Conservation (phyloP, 2,113 vertebrate genomes). For the Trogon surrucura region DNA sequence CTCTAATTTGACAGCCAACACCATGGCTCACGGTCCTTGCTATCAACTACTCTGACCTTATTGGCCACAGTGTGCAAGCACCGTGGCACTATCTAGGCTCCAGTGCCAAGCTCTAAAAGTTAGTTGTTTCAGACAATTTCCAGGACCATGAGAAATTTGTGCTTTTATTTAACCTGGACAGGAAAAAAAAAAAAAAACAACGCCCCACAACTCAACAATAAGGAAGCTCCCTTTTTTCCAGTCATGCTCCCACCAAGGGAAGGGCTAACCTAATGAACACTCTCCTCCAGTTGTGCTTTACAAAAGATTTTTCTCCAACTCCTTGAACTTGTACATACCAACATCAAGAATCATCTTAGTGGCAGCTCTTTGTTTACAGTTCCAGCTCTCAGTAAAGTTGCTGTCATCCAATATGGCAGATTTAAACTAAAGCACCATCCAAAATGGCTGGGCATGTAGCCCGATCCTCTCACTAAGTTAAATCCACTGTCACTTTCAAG, state of each 20-base stretch:
- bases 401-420: background rate
- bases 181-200: background rate
- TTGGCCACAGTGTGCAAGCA: background rate
- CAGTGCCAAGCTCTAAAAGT: background rate
- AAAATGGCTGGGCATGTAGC: background rate
- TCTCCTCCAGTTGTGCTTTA: background rate
- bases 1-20: background rate
- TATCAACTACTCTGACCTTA: background rate
- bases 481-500: background rate
- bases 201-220: background rate
- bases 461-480: background rate
- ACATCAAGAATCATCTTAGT: background rate
- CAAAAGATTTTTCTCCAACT: background rate
- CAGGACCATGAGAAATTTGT: background rate
- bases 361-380: background rate
- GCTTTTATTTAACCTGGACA: background rate
- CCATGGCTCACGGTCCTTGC: background rate
- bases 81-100: background rate
- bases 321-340: background rate
- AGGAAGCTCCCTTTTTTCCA: background rate
- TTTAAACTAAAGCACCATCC: background rate
- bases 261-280: background rate
- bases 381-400: background rate
- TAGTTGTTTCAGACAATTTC: background rate
- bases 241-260: background rate